A percentile compares a stretch with the other conserved stretches of the same genome.
Evolutionary conservation across 2,888 invertebrate species (phyloP).

Genomic region (Drosophila planitibia): DNA sequence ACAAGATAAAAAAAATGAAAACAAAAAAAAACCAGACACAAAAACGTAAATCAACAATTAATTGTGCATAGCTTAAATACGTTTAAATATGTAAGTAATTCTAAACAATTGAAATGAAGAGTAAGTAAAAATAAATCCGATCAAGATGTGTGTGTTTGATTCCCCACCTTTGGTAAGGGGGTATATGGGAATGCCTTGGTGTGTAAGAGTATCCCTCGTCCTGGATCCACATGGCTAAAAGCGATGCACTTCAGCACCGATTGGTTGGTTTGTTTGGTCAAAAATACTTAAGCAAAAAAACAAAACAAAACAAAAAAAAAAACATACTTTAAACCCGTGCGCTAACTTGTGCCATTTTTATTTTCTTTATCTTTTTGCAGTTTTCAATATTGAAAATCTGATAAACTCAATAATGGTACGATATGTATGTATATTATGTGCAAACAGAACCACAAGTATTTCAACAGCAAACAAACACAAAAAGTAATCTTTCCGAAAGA

Average conservation of each 20-base stretch:
- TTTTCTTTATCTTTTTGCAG: constrained; percentile 82
- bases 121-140: constrained; percentile 81
- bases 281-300: constrained; percentile 30
- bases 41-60: constrained; percentile 45
- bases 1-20: constrained; percentile 7
- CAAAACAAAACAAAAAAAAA: constrained; percentile 42
- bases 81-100: constrained; percentile 76
- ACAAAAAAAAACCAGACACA: constrained; percentile 20
- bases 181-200: constrained; percentile 65
- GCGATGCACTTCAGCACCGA: constrained; percentile 5
- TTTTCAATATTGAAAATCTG: constrained; percentile 81
- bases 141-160: constrained; percentile 81
- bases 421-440: constrained; percentile 28
- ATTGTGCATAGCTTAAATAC: constrained; percentile 78
- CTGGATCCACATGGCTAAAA: constrained; percentile 29
- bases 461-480: constrained; percentile 19
- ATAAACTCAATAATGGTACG: constrained; percentile 33
- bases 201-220: constrained; percentile 21
- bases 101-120: constrained; percentile 73
- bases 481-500: constrained; percentile 43
- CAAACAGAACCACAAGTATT: constrained; percentile 66
- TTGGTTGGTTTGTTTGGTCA: constrained; percentile 11
- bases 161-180: constrained; percentile 82
- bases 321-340: constrained; percentile 54
- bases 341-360: constrained; percentile 79